These are phyloP conservation scores for Amblyopsis rosae DNA, from an alignment of 2,113 vertebrate species.

Conservation along the genomic window DNA sequence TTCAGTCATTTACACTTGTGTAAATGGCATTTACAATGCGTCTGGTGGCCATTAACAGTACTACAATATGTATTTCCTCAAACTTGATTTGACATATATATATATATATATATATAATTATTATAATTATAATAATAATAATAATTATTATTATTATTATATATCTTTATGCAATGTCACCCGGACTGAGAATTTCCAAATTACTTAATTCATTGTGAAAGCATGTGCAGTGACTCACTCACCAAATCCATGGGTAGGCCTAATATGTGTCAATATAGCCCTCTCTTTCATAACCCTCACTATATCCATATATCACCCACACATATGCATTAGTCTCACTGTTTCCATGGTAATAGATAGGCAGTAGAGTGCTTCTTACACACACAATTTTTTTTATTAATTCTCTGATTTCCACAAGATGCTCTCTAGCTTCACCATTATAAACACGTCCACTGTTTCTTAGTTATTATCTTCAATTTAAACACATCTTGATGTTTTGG, in stretches of 20 bases:
- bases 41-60: no score
- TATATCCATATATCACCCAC: conserved; percentile 42
- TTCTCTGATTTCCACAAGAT: neutral
- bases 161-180: no score
- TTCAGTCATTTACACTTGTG: neutral
- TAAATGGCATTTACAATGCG: conserved; percentile 9
- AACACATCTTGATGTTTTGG: neutral
- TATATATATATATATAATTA: no score
- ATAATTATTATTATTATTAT: no score
- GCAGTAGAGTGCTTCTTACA: conserved; percentile 6
- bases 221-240: conserved; percentile 1
- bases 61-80: no score
- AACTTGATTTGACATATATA: no score
- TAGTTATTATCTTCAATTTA: neutral
- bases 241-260: neutral
- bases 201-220: no score
- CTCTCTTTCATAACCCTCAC: conserved; percentile 10
- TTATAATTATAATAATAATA: no score
- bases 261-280: neutral
- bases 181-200: no score
- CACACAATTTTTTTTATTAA: conserved; percentile 10
- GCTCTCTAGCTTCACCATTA: no score
- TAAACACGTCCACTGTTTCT: no score
- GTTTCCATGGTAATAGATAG: conserved; percentile 35
- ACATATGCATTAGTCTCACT: conserved; percentile 7